Base-by-base conservation (phyloP, 1,140 invertebrate genomes). In the Vanessa tameamea region DNA sequence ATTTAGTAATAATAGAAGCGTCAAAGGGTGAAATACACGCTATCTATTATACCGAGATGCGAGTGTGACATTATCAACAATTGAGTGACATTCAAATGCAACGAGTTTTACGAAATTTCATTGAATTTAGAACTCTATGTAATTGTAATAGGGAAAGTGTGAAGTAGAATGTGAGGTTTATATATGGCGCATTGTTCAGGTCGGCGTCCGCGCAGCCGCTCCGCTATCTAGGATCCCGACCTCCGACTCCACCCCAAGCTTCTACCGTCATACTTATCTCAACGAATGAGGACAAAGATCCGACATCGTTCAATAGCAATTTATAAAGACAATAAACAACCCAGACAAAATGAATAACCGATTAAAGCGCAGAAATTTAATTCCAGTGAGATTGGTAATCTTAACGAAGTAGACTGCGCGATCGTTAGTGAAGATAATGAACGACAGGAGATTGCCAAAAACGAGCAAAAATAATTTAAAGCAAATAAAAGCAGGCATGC, bases 401-500 rank as follows among this genome's bases (percentile, higher is more conserved):
- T 87, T 87, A 89, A 87, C 83, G 87, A 88, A 85, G 82, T 80
- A 71, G 72, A 83, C 78, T 67, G 71, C 59, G 43, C 81, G 88
- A 91, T 91, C 85, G 88, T 91, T 89, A 86, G 78, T 80, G 66
- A 74, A 82, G 88, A 91, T 91, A 91, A 91, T 88, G 86, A 85
- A 79, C 73, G 78, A 72, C 77, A 67, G 75, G 78, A 85, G 87
- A 88, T 90, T 89, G 86, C 87, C 87, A 86, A 91, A 92, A 92
- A 90, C 66, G 83, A 75, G 85, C 85, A 92, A 91, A 89, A 90
- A 84, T 86, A 81, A 78, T 85, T 84, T 86, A 92, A 88, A 92
- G 82, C 87, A 92, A 92, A 91, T 89, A 91, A 91, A 92, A 82
- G 75, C 80, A 79, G 85, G 85, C 85, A 81, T 84, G 83, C 84